These are phyloP conservation scores for Liasis olivaceus DNA, from an alignment of 2,797 vertebrate species.

Conservation along the genomic window DNA sequence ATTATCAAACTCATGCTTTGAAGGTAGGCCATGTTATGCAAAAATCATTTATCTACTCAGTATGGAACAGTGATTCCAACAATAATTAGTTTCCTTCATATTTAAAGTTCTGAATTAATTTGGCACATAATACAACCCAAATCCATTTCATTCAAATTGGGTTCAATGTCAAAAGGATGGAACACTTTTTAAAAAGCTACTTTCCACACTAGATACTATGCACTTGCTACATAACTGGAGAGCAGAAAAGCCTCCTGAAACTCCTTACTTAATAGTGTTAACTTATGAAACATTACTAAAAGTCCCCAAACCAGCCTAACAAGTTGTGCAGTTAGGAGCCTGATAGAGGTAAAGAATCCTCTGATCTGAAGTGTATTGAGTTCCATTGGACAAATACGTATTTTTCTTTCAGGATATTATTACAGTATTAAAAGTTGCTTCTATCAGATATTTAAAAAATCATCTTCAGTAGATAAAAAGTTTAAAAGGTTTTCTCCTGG, in stretches of 20 bases:
- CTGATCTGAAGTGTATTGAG: neutral
- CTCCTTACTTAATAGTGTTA: neutral
- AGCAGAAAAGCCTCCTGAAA: neutral
- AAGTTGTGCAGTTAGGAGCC: neutral
- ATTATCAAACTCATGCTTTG: neutral
- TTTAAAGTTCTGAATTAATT: neutral
- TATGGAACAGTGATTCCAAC: too few species aligned
- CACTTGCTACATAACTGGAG: neutral
- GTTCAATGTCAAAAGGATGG: neutral
- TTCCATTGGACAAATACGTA: neutral
- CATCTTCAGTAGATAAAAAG: too few species aligned
- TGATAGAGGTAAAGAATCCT: too few species aligned
- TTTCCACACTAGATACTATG: neutral
- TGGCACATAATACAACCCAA: neutral
- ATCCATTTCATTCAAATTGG: neutral
- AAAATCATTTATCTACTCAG: neutral
- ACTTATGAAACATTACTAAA: neutral
- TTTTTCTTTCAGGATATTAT: too few species aligned
- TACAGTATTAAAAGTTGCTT: neutral
- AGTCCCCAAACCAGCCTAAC: neutral
- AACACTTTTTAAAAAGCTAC: neutral
- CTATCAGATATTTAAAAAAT: too few species aligned
- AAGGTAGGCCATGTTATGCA: neutral
- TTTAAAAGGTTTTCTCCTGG: too few species aligned
- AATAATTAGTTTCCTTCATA: too few species aligned